These are phyloP conservation scores for Acipenser transmontanus DNA, from an alignment of 2,797 vertebrate genomes.

Conservation along the genomic window DNA sequence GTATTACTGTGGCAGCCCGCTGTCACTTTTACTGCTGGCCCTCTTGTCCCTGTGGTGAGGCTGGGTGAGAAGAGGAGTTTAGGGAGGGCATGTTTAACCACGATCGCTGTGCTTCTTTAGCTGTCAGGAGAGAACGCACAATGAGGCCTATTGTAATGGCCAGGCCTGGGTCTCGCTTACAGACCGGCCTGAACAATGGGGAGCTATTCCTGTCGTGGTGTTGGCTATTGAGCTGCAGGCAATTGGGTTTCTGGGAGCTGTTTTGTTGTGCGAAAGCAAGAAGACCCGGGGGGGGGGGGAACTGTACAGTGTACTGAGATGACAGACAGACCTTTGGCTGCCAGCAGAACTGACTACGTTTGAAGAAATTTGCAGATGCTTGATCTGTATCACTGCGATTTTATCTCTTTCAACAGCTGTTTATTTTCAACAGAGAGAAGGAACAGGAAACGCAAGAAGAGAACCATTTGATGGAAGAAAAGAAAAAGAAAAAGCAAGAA, in stretches of 20 bases:
- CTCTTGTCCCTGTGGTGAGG: background rate
- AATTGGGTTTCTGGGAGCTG: too few relatives aligned
- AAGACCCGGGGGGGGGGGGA: background rate
- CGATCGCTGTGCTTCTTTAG: conserved; percentile 9
- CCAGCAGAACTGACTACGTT: background rate
- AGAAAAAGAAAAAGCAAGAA: conserved; percentile 84
- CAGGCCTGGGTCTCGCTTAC: conserved; percentile 1
- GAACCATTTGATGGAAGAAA: conserved; percentile 84
- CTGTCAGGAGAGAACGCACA: conserved; percentile 15
- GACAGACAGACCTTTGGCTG: background rate
- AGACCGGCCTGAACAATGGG: background rate
- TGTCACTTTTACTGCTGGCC: conserved; percentile 22
- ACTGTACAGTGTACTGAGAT: background rate
- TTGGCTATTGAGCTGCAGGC: too few relatives aligned
- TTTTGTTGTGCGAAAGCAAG: too few relatives aligned
- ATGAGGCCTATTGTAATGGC: conserved; percentile 18
- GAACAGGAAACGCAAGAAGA: conserved; percentile 70
- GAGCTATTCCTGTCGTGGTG: background rate
- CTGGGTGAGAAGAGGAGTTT: background rate
- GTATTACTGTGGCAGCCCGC: conserved; percentile 34
- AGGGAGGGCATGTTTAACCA: conserved; percentile 1
- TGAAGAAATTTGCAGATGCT: background rate
- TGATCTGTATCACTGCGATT: background rate
- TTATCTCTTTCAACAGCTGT: background rate
- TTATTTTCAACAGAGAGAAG: conserved; percentile 51